Evolutionary conservation across 2,888 invertebrate genomes (phyloP).

Genomic region (Eucera pruinosa): DNA sequence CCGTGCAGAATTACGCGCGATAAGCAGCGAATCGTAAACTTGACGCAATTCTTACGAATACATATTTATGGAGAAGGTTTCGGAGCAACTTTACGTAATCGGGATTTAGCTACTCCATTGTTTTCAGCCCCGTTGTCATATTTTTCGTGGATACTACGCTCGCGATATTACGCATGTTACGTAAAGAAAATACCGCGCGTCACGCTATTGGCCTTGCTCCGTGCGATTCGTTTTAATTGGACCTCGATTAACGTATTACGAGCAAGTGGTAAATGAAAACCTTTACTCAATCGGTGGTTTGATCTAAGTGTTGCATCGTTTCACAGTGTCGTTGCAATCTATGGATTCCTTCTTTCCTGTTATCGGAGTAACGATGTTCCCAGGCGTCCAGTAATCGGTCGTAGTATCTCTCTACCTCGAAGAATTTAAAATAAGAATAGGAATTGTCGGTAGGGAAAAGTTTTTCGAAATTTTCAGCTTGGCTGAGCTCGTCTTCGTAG

Average conservation of each 20-base stretch:
- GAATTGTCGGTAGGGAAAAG: constrained; percentile 31
- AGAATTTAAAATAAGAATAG: constrained; percentile 34
- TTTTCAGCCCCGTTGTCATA: neutral
- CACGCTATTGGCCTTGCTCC: constrained; percentile 5
- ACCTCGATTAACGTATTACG: neutral
- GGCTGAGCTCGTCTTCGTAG: constrained; percentile 47
- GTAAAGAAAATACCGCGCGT: neutral
- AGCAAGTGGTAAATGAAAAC: neutral
- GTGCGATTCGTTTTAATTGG: constrained; percentile 1
- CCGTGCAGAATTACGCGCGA: constrained; percentile 9
- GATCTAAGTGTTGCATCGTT: constrained; percentile 30
- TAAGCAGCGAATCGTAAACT: constrained; percentile 1
- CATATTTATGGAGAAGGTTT: too few relatives aligned
- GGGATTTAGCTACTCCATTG: neutral
- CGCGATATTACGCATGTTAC: neutral
- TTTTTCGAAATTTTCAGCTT: constrained; percentile 37
- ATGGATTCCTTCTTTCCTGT: constrained; percentile 87
- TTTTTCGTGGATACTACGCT: neutral
- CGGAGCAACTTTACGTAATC: neutral
- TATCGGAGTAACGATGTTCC: constrained; percentile 73
- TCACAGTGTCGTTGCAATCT: constrained; percentile 28
- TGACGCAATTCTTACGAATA: neutral
- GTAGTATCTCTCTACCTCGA: constrained; percentile 43
- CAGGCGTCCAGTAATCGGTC: constrained; percentile 51
- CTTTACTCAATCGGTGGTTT: neutral